Conservation (phyloP, 2,797 vertebrate genomes). For the Macroramphosus scolopax region DNA sequence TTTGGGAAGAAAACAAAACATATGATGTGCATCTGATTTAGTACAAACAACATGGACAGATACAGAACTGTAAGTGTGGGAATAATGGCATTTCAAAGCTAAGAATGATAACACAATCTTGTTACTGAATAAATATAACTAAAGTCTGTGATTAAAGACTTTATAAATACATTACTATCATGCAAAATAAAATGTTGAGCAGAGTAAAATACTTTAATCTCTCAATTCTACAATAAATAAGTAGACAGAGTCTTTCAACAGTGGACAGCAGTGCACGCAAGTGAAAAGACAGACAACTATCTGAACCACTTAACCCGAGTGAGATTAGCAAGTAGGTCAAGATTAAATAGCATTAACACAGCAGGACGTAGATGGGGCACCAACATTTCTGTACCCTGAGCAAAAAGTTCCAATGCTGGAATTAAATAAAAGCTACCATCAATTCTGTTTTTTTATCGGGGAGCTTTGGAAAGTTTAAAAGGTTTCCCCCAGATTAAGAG, state of each 20-base stretch:
- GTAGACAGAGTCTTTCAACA: neutral
- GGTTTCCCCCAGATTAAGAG: too few species aligned
- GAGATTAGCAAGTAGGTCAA: constrained; percentile 31
- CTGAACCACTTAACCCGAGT: constrained; percentile 14
- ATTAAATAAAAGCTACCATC: constrained; percentile 14
- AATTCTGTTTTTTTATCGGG: constrained; percentile 1
- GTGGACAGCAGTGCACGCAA: constrained; percentile 1
- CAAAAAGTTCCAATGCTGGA: constrained; percentile 12
- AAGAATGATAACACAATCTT: too few species aligned
- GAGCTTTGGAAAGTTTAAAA: constrained; percentile 3
- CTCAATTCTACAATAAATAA: too few species aligned
- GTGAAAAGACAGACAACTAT: constrained; percentile 15
- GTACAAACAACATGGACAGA: constrained; percentile 8
- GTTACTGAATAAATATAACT: too few species aligned
- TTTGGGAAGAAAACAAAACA: constrained; percentile 37
- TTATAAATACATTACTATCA: too few species aligned
- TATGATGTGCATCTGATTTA: constrained; percentile 39
- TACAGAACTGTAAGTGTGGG: neutral
- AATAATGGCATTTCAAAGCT: neutral
- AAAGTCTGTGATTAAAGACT: too few species aligned
- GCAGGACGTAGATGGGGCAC: constrained; percentile 16
- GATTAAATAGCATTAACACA: constrained; percentile 37
- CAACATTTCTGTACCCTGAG: constrained; percentile 6
- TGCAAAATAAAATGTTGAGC: too few species aligned
- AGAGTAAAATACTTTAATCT: too few species aligned